Percentiles rank a stretch among this genome's conserved stretches.
These are phyloP conservation scores for Parasteatoda tepidariorum DNA, from an alignment of 1,140 invertebrate species.

Conservation along the genomic window DNA sequence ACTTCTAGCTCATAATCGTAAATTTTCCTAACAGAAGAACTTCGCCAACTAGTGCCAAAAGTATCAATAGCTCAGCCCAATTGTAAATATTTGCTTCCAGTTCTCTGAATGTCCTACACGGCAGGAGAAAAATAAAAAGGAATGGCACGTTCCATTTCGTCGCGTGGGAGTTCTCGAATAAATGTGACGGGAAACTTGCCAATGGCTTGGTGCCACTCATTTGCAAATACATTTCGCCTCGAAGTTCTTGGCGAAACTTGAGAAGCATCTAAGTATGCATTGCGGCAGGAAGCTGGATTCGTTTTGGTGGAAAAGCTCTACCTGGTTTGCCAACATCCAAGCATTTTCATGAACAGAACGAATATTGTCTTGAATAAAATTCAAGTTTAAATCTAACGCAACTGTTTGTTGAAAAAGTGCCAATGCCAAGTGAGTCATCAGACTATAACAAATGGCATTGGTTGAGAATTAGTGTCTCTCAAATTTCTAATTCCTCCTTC, in stretches of 20 bases:
- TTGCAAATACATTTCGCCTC: slow-evolving; percentile 32
- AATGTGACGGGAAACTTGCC: slow-evolving; percentile 27
- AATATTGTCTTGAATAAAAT: background rate
- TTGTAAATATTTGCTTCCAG: slow-evolving; percentile 40
- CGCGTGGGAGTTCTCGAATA: slow-evolving; percentile 31
- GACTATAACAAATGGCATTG: background rate
- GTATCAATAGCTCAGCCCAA: slow-evolving; percentile 4
- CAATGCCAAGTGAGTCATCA: slow-evolving; percentile 40
- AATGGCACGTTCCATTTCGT: background rate
- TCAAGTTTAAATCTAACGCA: slow-evolving; percentile 20
- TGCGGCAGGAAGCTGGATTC: slow-evolving; percentile 20
- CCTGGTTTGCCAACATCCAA: background rate
- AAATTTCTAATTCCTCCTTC: too few relatives aligned
- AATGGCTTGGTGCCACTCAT: slow-evolving; percentile 46
- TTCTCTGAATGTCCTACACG: background rate
- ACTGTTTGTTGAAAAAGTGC: background rate
- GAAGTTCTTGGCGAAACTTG: slow-evolving; percentile 15
- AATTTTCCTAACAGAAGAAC: background rate
- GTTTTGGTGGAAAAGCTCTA: background rate
- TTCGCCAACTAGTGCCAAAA: too few relatives aligned
- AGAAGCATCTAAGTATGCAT: slow-evolving; percentile 2
- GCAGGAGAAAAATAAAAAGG: background rate
- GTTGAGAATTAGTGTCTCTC: too few relatives aligned
- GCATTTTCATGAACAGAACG: background rate
- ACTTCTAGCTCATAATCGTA: background rate